Evolutionary conservation across 2,888 invertebrate genomes (phyloP).

Genomic region (Lucinisca nassula): DNA sequence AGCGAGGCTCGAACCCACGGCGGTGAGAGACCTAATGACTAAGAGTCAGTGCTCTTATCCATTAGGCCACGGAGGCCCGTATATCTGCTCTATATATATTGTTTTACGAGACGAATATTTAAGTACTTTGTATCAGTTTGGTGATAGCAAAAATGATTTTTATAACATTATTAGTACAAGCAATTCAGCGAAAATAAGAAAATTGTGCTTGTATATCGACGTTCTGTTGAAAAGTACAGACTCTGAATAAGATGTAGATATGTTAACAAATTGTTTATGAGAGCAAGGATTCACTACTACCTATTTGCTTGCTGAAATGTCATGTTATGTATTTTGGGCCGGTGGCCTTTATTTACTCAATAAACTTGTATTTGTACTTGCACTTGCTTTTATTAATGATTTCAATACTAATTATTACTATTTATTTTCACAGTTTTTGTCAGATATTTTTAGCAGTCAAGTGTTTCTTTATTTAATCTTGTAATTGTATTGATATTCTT

Average conservation of each 20-base stretch:
- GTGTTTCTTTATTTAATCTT: too few relatives aligned
- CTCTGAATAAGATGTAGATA: background rate
- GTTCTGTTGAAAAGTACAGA: background rate
- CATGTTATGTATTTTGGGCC: background rate
- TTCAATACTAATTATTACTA: too few relatives aligned
- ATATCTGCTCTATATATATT: background rate
- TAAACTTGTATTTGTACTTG: too few relatives aligned
- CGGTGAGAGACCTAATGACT: too few relatives aligned
- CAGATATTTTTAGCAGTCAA: too few relatives aligned
- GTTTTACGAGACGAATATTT: background rate
- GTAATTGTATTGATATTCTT: too few relatives aligned
- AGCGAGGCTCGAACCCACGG: too few relatives aligned
- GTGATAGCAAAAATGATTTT: background rate
- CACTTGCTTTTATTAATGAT: too few relatives aligned
- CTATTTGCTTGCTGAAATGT: background rate
- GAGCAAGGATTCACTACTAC: background rate
- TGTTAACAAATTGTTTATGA: background rate
- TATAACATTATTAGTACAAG: background rate
- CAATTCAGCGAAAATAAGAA: background rate
- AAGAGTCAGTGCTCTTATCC: too few relatives aligned
- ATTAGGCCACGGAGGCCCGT: too few relatives aligned
- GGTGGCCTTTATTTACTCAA: constrained; percentile 1
- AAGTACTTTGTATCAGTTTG: background rate
- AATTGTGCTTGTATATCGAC: background rate
- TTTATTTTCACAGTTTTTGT: too few relatives aligned